These are phyloP conservation scores for Apotomis betuletana DNA, from an alignment of 2,888 invertebrate species.

Conservation along the genomic window DNA sequence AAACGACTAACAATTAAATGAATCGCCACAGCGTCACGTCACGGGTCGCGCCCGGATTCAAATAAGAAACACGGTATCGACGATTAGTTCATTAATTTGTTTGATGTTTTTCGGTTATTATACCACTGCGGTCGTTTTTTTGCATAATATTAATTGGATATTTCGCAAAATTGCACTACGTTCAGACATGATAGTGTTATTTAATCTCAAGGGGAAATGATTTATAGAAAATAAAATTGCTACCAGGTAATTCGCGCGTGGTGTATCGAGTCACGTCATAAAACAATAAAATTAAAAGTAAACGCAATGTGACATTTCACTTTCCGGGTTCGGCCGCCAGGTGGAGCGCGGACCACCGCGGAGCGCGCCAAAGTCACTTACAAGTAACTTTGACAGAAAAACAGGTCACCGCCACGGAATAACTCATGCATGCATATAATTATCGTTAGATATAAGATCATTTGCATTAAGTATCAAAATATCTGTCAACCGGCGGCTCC, in stretches of 20 bases:
- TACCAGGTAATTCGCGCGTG: slow-evolving; percentile 7
- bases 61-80: slow-evolving; percentile 54
- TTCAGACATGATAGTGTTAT: neutral
- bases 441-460: slow-evolving; percentile 57
- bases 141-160: slow-evolving; percentile 9
- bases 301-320: slow-evolving; percentile 69
- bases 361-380: slow-evolving; percentile 75
- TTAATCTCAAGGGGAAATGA: slow-evolving; percentile 16
- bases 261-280: slow-evolving; percentile 25
- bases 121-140: slow-evolving; percentile 43
- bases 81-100: slow-evolving; percentile 58
- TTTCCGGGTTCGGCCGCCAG: slow-evolving; percentile 70
- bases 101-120: slow-evolving; percentile 51
- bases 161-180: slow-evolving; percentile 1
- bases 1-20: slow-evolving; percentile 69
- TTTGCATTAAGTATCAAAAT: slow-evolving; percentile 75
- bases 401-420: slow-evolving; percentile 71
- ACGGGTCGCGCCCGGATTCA: slow-evolving; percentile 52
- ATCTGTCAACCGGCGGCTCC: slow-evolving; percentile 75
- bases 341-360: slow-evolving; percentile 67
- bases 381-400: slow-evolving; percentile 75
- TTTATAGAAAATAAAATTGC: slow-evolving; percentile 17
- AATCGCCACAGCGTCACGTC: slow-evolving; percentile 57
- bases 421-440: slow-evolving; percentile 74
- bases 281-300: slow-evolving; percentile 28